phyloP scores from a whole-genome alignment of 1,140 invertebrate species.

The Hylaeus anthracinus region DNA sequence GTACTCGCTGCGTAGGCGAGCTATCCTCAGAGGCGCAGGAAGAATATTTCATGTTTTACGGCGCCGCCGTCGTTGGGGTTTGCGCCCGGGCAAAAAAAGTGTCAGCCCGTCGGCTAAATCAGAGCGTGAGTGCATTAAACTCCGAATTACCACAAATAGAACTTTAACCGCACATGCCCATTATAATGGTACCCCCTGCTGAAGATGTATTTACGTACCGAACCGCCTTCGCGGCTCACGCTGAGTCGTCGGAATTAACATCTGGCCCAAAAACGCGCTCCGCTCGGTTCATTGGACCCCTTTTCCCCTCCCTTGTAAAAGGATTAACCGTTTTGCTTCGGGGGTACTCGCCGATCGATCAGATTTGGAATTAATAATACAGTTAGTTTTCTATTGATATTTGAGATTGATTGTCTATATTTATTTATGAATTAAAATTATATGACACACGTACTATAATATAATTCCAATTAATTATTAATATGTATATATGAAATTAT shows the following conservation, averaged over 20 bases:
- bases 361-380: not conserved
- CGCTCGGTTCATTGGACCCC: conserved; percentile 61
- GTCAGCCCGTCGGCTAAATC: conserved; percentile 70
- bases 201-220: conserved; percentile 79
- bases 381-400: not conserved
- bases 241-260: conserved; percentile 78
- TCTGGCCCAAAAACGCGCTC: conserved; percentile 74
- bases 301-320: conserved; percentile 45
- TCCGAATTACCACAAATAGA: conserved; percentile 81
- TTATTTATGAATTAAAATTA: too few relatives aligned
- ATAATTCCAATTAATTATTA: too few relatives aligned
- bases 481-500: too few relatives aligned
- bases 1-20: conserved; percentile 3
- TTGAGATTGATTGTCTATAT: not conserved
- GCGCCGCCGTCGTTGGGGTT: conserved; percentile 61
- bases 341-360: conserved; percentile 8
- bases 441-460: too few relatives aligned
- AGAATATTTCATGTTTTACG: conserved; percentile 75
- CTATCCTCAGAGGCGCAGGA: conserved; percentile 62
- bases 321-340: conserved; percentile 30
- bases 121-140: conserved; percentile 78
- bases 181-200: conserved; percentile 80
- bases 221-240: conserved; percentile 77
- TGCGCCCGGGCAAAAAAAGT: conserved; percentile 60
- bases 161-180: conserved; percentile 79